These are phyloP conservation scores for Reticulitermes lucifugus DNA, from an alignment of 2,888 invertebrate genomes.

Conservation along the genomic window DNA sequence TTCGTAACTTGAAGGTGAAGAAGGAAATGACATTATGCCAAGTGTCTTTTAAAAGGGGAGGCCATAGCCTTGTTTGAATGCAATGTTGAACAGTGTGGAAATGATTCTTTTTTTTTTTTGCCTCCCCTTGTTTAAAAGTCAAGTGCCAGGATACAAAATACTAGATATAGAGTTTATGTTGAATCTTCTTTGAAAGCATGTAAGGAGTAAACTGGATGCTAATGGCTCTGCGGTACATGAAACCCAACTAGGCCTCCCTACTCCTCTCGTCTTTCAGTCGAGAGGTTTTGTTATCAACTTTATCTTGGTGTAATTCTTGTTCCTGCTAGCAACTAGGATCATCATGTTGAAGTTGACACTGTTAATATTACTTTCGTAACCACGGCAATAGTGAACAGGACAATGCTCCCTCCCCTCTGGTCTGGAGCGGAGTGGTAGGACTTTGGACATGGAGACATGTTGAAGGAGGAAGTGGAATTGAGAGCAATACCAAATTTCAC, in stretches of 20 bases:
- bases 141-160: conserved; percentile 54
- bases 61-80: conserved; percentile 52
- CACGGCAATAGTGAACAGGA: conserved; percentile 42
- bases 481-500: conserved; percentile 51
- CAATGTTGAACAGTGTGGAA: conserved; percentile 54
- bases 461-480: conserved; percentile 45
- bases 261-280: conserved; percentile 35
- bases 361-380: conserved; percentile 49
- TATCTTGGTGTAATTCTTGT: conserved; percentile 56
- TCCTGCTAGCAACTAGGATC: conserved; percentile 54
- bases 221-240: conserved; percentile 47
- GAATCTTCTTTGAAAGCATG: conserved; percentile 52
- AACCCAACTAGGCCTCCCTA: conserved; percentile 34
- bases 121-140: conserved; percentile 53
- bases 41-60: conserved; percentile 54
- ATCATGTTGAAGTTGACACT: conserved; percentile 54
- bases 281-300: conserved; percentile 54
- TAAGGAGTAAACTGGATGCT: conserved; percentile 46
- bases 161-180: conserved; percentile 53
- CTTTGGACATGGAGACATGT: conserved; percentile 11
- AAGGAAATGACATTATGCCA: conserved; percentile 50
- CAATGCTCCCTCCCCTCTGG: background rate
- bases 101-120: conserved; percentile 52
- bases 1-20: conserved; percentile 51
- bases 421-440: background rate